Conservation (phyloP, 2,797 vertebrate species). For the Sarcoramphus papa region DNA sequence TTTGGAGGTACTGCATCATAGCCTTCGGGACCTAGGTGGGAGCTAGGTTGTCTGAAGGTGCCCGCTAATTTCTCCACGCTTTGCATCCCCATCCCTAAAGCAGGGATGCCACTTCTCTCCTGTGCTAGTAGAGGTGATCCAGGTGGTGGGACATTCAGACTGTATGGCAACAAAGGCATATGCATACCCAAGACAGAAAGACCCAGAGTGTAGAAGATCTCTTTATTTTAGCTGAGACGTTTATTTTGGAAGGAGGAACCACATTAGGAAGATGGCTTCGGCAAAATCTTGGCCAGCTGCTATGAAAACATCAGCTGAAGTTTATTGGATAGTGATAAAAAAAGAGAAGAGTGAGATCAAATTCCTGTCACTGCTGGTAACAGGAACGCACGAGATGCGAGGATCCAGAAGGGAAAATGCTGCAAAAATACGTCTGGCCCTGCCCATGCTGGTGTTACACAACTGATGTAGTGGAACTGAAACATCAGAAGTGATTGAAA, state of each 20-base stretch:
- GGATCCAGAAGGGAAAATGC: not conserved
- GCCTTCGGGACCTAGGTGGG: not conserved
- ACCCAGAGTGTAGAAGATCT: not conserved
- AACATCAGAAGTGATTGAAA: conserved; percentile 32
- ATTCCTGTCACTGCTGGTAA: not conserved
- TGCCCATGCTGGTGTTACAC: not conserved
- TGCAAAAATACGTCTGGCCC: not conserved
- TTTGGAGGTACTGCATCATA: not conserved
- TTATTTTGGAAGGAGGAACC: not conserved
- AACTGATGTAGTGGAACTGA: not conserved
- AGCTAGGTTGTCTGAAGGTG: not conserved
- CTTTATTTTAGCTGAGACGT: not conserved
- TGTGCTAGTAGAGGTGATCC: not conserved
- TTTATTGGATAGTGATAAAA: not conserved
- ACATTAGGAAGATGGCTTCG: not conserved
- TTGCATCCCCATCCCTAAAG: not conserved
- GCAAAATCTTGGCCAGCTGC: not conserved
- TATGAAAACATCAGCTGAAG: not conserved
- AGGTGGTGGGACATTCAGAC: not conserved
- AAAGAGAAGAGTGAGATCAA: not conserved
- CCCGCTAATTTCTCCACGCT: not conserved
- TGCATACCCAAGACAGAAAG: not conserved
- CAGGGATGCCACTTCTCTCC: not conserved
- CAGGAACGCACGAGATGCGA: not conserved
- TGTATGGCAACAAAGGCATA: not conserved